Evolutionary conservation across 1,140 invertebrate species (phyloP).

Genomic region (Bombyx mandarina): DNA sequence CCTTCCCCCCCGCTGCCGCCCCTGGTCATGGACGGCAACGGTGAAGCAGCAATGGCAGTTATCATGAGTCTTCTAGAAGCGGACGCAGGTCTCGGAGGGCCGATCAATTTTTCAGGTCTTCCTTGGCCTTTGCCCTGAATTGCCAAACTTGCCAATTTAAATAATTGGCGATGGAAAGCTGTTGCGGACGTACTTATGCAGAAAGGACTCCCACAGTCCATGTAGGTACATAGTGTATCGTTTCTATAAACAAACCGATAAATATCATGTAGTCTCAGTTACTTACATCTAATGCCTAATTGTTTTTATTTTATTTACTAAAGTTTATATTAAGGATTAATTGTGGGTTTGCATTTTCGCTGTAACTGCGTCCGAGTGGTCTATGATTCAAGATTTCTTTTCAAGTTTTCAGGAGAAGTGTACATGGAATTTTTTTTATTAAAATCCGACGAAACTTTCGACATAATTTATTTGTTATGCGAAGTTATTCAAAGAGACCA

Average conservation of each 20-base stretch:
- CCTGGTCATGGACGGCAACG: conserved; percentile 80
- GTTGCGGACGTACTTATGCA: background rate
- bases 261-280: too few species aligned
- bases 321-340: too few species aligned
- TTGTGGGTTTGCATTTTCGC: too few species aligned
- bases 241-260: background rate
- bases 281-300: too few species aligned
- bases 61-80: conserved; percentile 93
- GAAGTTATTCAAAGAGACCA: too few species aligned
- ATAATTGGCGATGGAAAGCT: background rate
- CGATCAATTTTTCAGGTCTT: conserved; percentile 88
- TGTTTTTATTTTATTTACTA: too few species aligned
- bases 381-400: too few species aligned
- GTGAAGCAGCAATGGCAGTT: conserved; percentile 92
- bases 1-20: conserved; percentile 30
- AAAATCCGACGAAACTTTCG: too few species aligned
- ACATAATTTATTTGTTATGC: too few species aligned
- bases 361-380: too few species aligned
- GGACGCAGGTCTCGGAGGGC: conserved; percentile 74
- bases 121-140: conserved; percentile 86
- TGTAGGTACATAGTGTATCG: background rate
- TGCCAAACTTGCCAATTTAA: background rate
- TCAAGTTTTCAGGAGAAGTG: too few species aligned
- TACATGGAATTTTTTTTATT: too few species aligned
- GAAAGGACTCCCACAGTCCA: background rate